Evolutionary conservation across 2,888 invertebrate genomes (phyloP).

Genomic region (Nemoura dubitans): DNA sequence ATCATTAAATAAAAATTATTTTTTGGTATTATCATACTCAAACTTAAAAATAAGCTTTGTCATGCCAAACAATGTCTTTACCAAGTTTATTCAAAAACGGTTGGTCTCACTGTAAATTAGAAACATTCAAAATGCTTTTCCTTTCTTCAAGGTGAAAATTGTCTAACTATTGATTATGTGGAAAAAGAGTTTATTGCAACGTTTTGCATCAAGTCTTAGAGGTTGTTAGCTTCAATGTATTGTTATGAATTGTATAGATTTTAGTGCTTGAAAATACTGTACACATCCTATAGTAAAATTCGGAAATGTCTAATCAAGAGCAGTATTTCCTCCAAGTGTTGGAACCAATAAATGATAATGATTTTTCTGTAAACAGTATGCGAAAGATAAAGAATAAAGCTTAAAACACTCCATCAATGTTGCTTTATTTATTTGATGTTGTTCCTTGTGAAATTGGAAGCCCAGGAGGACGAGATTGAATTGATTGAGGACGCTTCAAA

Average conservation of each 20-base stretch:
- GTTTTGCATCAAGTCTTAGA: constrained; percentile 51
- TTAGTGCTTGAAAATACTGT: constrained; percentile 49
- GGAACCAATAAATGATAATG: constrained; percentile 47
- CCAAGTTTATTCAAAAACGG: constrained; percentile 43
- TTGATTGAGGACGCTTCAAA: no score
- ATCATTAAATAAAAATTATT: constrained; percentile 50
- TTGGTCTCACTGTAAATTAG: constrained; percentile 48
- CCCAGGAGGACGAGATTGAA: no score
- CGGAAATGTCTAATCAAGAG: constrained; percentile 27
- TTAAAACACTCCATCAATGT: constrained; percentile 39
- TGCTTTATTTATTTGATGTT: background rate
- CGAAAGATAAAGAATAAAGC: constrained; percentile 48
- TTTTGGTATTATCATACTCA: constrained; percentile 51
- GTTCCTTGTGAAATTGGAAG: background rate
- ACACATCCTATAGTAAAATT: constrained; percentile 30
- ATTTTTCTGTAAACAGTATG: constrained; percentile 50
- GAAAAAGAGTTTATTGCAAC: constrained; percentile 49
- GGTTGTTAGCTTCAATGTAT: constrained; percentile 50
- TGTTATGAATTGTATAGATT: constrained; percentile 49
- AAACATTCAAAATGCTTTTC: constrained; percentile 46
- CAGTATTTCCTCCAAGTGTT: constrained; percentile 15
- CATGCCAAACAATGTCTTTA: constrained; percentile 48
- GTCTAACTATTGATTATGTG: constrained; percentile 47
- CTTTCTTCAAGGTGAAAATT: constrained; percentile 47
- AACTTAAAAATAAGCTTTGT: constrained; percentile 49